Percentiles rank a stretch among this genome's conserved stretches.
These are phyloP conservation scores for Eupithecia centaureata DNA, from an alignment of 2,888 invertebrate genomes.

Conservation along the genomic window DNA sequence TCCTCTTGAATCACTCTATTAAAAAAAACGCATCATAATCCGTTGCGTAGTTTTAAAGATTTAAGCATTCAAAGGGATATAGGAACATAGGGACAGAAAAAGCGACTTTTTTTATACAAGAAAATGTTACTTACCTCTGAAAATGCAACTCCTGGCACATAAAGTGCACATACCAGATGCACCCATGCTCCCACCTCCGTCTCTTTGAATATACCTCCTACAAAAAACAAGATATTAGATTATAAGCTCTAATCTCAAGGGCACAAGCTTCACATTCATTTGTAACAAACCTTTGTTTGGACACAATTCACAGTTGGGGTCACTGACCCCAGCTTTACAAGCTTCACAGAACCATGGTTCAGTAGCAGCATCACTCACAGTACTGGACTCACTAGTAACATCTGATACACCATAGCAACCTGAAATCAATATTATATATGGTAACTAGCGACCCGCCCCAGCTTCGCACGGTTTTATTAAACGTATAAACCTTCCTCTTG, in stretches of 20 bases:
- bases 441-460: background rate
- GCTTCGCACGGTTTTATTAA: no score
- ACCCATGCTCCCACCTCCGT: conserved; percentile 99
- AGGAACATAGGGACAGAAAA: no score
- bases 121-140: conserved; percentile 88
- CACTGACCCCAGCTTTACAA: conserved; percentile 94
- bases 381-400: conserved; percentile 94
- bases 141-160: conserved; percentile 98
- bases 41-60: no score
- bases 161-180: conserved; percentile 98
- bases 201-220: conserved; percentile 96
- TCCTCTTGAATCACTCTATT: no score
- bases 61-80: background rate
- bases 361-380: conserved; percentile 96
- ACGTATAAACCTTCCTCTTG: no score
- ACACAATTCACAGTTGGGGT: conserved; percentile 97
- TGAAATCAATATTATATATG: conserved; percentile 53
- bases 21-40: no score
- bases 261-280: background rate
- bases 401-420: conserved; percentile 98
- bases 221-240: conserved; percentile 21
- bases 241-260: background rate
- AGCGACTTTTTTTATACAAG: no score
- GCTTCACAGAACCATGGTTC: conserved; percentile 99
- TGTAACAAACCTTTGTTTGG: conserved; percentile 88